phyloP scores from a whole-genome alignment of 2,113 vertebrate species.

The Columba livia region DNA sequence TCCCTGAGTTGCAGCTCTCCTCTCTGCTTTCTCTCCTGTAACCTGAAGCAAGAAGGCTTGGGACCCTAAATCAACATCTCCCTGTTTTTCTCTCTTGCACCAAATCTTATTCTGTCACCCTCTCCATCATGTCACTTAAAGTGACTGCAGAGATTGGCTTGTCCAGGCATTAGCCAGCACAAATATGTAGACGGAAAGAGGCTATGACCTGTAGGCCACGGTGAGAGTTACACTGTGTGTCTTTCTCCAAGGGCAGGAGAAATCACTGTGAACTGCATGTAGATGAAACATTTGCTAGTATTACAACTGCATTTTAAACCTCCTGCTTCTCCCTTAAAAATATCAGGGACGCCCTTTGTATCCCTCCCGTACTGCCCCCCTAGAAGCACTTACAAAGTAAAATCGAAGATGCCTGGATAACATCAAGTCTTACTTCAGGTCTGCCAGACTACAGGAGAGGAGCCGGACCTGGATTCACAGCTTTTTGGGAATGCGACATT shows the following conservation, averaged over 20 bases:
- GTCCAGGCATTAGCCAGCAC: neutral
- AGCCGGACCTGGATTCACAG: neutral
- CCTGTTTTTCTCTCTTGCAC: neutral
- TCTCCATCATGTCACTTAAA: neutral
- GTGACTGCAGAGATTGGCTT: neutral
- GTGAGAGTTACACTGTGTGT: neutral
- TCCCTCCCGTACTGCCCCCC: neutral
- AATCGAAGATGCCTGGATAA: neutral
- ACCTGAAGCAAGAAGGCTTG: neutral
- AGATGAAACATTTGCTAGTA: neutral
- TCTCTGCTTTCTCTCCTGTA: neutral
- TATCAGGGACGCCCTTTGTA: accelerated
- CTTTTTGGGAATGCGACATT: neutral
- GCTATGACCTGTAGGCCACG: accelerated
- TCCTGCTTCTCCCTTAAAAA: neutral
- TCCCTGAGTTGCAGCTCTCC: accelerated
- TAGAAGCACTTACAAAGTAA: neutral
- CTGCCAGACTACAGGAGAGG: neutral
- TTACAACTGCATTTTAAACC: neutral
- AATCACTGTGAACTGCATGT: neutral
- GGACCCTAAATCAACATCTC: neutral
- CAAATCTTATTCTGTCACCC: neutral
- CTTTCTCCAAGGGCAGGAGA: neutral
- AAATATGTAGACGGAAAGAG: neutral
- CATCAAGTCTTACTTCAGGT: neutral